phyloP scores from a whole-genome alignment of 2,888 invertebrate genomes.

The Chesias legatella region DNA sequence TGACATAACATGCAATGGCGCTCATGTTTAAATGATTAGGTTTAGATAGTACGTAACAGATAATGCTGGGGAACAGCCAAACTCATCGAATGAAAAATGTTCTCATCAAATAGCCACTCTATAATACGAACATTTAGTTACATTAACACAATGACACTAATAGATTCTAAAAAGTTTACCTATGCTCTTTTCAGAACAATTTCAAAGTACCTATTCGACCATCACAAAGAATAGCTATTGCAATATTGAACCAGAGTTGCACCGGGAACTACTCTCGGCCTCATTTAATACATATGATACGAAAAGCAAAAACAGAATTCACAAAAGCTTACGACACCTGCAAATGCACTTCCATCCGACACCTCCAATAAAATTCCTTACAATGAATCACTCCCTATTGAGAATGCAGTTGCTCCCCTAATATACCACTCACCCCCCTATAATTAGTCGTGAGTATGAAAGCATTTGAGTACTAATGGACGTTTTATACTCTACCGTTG shows the following conservation, averaged over 20 bases:
- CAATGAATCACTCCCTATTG: constrained; percentile 23
- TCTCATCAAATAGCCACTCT: too few species aligned
- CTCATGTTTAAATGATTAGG: too few species aligned
- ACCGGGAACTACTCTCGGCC: constrained; percentile 5
- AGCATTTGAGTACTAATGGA: constrained; percentile 61
- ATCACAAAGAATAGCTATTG: too few species aligned
- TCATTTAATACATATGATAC: constrained; percentile 1
- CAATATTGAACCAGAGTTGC: neutral
- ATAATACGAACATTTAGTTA: too few species aligned
- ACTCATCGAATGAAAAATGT: too few species aligned
- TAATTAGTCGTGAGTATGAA: constrained; percentile 58
- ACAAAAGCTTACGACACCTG: constrained; percentile 13
- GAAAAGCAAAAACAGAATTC: neutral
- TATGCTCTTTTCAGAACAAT: too few species aligned
- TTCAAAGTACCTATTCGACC: too few species aligned
- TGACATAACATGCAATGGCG: too few species aligned
- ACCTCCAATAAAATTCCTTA: constrained; percentile 16
- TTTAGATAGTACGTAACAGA: too few species aligned
- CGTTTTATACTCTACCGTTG: constrained; percentile 37
- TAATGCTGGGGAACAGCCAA: too few species aligned
- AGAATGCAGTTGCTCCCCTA: constrained; percentile 12
- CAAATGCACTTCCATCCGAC: constrained; percentile 14
- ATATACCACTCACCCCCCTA: constrained; percentile 35
- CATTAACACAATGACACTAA: too few species aligned
- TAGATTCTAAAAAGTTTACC: too few species aligned